These are phyloP conservation scores for Potorous gilbertii DNA, from an alignment of 2,797 vertebrate species.

Conservation along the genomic window DNA sequence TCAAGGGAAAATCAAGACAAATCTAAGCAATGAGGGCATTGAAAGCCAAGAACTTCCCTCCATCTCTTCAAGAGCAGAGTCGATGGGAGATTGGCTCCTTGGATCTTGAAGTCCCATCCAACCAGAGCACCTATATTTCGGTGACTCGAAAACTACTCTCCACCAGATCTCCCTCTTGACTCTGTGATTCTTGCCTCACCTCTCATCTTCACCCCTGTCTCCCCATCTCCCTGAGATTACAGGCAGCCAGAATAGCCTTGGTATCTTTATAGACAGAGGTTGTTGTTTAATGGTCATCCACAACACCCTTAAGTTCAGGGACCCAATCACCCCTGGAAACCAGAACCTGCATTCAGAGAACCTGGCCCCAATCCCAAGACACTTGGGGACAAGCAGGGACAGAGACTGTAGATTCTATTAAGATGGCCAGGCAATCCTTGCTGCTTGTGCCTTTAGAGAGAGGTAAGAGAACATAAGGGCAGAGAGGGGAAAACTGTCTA, in stretches of 20 bases:
- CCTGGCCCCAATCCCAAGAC: not conserved
- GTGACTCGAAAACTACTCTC: not conserved
- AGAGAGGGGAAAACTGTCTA: not conserved
- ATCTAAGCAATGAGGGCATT: not conserved
- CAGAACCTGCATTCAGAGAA: too few relatives aligned
- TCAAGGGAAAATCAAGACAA: not conserved
- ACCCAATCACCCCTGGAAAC: not conserved
- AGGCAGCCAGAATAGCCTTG: not conserved
- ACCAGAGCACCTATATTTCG: not conserved
- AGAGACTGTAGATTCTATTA: slow-evolving; percentile 1
- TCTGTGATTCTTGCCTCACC: not conserved
- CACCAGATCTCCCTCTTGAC: not conserved
- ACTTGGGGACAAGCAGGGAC: not conserved
- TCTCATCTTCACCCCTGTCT: not conserved
- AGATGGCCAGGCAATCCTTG: not conserved
- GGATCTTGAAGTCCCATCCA: not conserved
- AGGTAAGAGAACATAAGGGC: not conserved
- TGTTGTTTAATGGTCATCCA: not conserved
- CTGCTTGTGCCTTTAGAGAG: not conserved
- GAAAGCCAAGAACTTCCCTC: not conserved
- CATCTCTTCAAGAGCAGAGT: not conserved
- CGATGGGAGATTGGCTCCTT: not conserved
- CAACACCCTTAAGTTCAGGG: not conserved
- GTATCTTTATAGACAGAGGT: not conserved
- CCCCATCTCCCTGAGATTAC: not conserved